Percentiles rank a stretch among this genome's conserved stretches.
These are phyloP conservation scores for Archips crataeganus DNA, from an alignment of 2,888 invertebrate species.

Conservation along the genomic window DNA sequence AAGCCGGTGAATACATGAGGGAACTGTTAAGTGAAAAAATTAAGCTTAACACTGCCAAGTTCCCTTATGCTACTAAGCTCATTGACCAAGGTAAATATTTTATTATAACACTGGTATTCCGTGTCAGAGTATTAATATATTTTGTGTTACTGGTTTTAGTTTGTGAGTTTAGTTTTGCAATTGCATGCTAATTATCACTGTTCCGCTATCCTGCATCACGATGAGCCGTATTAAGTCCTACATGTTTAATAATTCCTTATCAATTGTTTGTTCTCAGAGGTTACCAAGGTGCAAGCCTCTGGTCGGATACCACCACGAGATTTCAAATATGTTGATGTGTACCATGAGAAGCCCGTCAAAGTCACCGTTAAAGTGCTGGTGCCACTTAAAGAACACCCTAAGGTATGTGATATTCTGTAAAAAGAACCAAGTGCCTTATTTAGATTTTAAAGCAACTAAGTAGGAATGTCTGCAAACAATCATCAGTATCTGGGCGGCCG, in stretches of 20 bases:
- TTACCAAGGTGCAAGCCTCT: constrained; percentile 89
- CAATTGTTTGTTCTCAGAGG: constrained; percentile 85
- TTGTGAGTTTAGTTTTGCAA: too few relatives aligned
- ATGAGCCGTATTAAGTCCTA: neutral
- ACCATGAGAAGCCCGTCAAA: constrained; percentile 90
- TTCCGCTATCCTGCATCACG: too few relatives aligned
- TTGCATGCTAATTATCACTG: too few relatives aligned
- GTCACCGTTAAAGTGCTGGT: constrained; percentile 91
- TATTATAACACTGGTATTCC: neutral
- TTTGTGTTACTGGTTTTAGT: neutral
- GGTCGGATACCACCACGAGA: constrained; percentile 89
- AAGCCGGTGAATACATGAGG: constrained; percentile 92
- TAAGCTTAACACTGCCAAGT: constrained; percentile 88
- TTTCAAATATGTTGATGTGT: constrained; percentile 91
- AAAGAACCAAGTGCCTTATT: too few relatives aligned
- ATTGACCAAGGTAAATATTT: constrained; percentile 89
- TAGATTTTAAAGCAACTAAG: too few relatives aligned
- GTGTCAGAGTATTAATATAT: neutral
- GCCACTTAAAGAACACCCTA: constrained; percentile 90
- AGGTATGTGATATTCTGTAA: constrained; percentile 72
- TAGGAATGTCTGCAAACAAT: too few relatives aligned
- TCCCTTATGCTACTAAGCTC: constrained; percentile 89
- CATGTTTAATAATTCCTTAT: neutral
- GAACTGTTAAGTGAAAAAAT: constrained; percentile 90
- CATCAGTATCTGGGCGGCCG: too few relatives aligned